Percentiles rank a stretch among this genome's conserved stretches.
Evolutionary conservation across 1,140 invertebrate species (phyloP).

Genomic region (Luehdorfia chinensis): DNA sequence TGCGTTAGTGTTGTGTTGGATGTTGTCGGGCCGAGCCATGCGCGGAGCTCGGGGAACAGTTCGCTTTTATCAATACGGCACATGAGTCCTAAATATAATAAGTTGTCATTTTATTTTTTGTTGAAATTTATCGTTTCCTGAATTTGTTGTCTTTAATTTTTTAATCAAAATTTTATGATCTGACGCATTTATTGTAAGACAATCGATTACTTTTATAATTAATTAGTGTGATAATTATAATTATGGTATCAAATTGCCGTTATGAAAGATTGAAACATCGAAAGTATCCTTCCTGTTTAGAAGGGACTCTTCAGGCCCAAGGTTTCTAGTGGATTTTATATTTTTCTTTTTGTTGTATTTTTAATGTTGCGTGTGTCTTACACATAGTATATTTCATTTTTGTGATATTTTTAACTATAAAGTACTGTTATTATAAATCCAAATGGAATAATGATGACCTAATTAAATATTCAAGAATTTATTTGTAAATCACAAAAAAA

Average conservation of each 20-base stretch:
- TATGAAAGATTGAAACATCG: conserved; percentile 75
- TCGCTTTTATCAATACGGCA: conserved; percentile 77
- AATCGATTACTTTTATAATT: conserved; percentile 76
- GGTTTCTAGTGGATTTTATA: conserved; percentile 76
- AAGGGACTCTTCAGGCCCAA: conserved; percentile 73
- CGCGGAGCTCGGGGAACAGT: conserved; percentile 38
- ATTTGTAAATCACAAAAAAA: conserved; percentile 77
- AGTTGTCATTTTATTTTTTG: conserved; percentile 73
- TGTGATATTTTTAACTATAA: conserved; percentile 79
- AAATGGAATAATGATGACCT: conserved; percentile 75
- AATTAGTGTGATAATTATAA: conserved; percentile 76
- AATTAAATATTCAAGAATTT: conserved; percentile 77
- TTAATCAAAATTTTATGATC: conserved; percentile 75
- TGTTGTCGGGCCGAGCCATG: conserved; percentile 18
- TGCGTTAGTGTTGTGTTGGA: conserved; percentile 60
- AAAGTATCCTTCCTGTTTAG: conserved; percentile 78
- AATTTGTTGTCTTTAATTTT: conserved; percentile 74
- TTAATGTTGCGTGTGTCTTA: conserved; percentile 77
- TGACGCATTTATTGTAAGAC: conserved; percentile 77
- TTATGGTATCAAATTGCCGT: conserved; percentile 75
- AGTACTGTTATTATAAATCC: conserved; percentile 76
- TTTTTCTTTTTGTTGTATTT: conserved; percentile 77
- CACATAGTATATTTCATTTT: conserved; percentile 78
- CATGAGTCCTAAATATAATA: conserved; percentile 67
- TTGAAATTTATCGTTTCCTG: conserved; percentile 72